A percentile compares a stretch with the other conserved stretches of the same genome.
Conservation (phyloP, 2,888 invertebrate genomes). For the Beris chalybata region DNA sequence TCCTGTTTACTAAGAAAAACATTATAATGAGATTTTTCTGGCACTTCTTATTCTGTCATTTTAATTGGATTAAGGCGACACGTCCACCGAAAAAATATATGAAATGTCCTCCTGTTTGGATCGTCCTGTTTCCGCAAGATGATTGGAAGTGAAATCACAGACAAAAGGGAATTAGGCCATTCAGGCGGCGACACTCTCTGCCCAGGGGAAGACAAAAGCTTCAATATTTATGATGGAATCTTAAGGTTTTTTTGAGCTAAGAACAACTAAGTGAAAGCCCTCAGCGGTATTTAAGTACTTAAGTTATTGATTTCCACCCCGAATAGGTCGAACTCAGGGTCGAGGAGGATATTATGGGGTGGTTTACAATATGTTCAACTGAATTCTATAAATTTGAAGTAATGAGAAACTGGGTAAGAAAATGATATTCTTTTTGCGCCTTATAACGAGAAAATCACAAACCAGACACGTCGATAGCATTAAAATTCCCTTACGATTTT, state of each 20-base stretch:
- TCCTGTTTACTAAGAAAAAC: constrained; percentile 35
- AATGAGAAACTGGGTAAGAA: constrained; percentile 9
- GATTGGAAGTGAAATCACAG: constrained; percentile 8
- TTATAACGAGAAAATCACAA: constrained; percentile 25
- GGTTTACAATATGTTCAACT: constrained; percentile 7
- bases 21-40: constrained; percentile 39
- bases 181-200: constrained; percentile 7
- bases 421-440: background rate
- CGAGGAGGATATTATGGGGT: background rate
- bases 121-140: background rate
- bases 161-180: constrained; percentile 13
- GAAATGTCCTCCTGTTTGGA: constrained; percentile 20
- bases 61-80: constrained; percentile 35
- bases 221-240: constrained; percentile 29
- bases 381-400: background rate
- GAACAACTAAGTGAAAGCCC: constrained; percentile 11
- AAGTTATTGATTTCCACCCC: constrained; percentile 13
- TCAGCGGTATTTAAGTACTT: constrained; percentile 18
- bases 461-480: constrained; percentile 35
- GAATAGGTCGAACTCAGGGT: background rate
- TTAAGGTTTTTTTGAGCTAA: constrained; percentile 8
- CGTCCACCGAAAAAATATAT: constrained; percentile 16
- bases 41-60: constrained; percentile 38
- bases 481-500: constrained; percentile 36
- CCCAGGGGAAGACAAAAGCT: constrained; percentile 21